Percentiles rank a stretch among this genome's conserved stretches.
Conservation (phyloP, 2,888 invertebrate genomes). For the Nemurella pictetii region DNA sequence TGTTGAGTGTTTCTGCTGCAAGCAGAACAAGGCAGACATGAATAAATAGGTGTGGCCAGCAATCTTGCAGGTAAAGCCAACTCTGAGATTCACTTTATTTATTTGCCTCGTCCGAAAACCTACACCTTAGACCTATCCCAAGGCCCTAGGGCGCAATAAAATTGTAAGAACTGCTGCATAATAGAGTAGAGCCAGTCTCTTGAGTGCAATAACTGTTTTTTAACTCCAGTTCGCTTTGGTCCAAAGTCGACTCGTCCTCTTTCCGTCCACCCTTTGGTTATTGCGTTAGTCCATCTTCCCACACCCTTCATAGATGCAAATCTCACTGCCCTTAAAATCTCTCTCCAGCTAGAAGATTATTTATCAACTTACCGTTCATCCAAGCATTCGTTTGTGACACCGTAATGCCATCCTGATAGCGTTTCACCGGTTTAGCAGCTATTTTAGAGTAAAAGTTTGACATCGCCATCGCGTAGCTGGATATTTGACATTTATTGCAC, state of each 20-base stretch:
- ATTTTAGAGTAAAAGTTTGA: slow-evolving; percentile 78
- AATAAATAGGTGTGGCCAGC: neutral
- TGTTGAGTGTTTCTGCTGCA: slow-evolving; percentile 72
- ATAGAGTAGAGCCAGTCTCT: neutral
- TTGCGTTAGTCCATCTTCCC: neutral
- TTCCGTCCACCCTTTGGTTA: too few relatives aligned
- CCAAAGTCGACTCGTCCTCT: too few relatives aligned
- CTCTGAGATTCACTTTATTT: neutral
- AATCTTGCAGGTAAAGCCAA: neutral
- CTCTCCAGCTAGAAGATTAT: neutral
- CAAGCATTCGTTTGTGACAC: slow-evolving; percentile 82
- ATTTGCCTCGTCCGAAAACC: too few relatives aligned
- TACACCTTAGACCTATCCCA: neutral
- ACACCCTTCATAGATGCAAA: neutral
- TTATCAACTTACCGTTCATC: slow-evolving; percentile 82
- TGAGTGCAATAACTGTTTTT: neutral
- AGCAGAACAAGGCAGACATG: too few relatives aligned
- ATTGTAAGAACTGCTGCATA: neutral
- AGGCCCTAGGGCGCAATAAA: neutral
- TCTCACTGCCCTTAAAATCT: too few relatives aligned
- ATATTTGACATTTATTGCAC: too few relatives aligned
- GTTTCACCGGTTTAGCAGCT: slow-evolving; percentile 72
- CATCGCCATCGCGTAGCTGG: slow-evolving; percentile 70
- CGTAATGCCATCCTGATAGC: slow-evolving; percentile 75
- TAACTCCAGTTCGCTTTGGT: too few relatives aligned